Base-by-base conservation (phyloP, 2,113 vertebrate genomes). In the Fukomys damarensis region DNA sequence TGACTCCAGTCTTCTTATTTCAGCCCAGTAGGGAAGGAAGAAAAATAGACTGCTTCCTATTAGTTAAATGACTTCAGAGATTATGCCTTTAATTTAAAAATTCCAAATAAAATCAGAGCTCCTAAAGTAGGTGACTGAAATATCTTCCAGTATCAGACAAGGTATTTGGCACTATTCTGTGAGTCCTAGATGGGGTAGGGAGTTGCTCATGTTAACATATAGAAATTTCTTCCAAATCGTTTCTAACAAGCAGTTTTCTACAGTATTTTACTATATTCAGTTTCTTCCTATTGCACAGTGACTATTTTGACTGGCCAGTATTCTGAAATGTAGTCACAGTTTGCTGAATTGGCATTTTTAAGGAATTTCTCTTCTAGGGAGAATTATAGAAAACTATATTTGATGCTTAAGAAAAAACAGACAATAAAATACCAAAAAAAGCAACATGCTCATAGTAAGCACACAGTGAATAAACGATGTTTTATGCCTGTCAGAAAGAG, bases 1-100 rank as follows among this genome's bases (percentile, higher is more conserved):
- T 79, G 43, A 38, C 86, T 93, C 32, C 41, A 92, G 65, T 46
- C 97, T 95, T 65, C 96, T 28, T 97, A 97, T 97, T 86, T 97
- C 56, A 97, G 46, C 63, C 76, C 66, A 84, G 68, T 84, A 63
- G 14, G 30, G 16, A 93, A 86, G 49, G 74, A 49, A 97, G 30
- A 94, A 66, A 72, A 68, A 94, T 93, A 80, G 76, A 89, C 87
- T 52, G 30, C 43, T 94, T 89, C 58, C 76, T 90, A 65, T 66
- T 82, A 93, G 0, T 82, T 54, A 85, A 54, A 14, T 10, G 70
- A 43, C 52, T 96, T 97, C 65, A 70, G 13, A 86, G 95, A 61
- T 46, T 46, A 63, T 95, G 43, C 61, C 82, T 81, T 96, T 77
- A 89, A 89, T 52, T 32, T 58, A 87, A 81, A 86, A 70, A 68